Conservation (phyloP, 2,888 invertebrate genomes). For the Galeopsomyia nigrocyanea region DNA sequence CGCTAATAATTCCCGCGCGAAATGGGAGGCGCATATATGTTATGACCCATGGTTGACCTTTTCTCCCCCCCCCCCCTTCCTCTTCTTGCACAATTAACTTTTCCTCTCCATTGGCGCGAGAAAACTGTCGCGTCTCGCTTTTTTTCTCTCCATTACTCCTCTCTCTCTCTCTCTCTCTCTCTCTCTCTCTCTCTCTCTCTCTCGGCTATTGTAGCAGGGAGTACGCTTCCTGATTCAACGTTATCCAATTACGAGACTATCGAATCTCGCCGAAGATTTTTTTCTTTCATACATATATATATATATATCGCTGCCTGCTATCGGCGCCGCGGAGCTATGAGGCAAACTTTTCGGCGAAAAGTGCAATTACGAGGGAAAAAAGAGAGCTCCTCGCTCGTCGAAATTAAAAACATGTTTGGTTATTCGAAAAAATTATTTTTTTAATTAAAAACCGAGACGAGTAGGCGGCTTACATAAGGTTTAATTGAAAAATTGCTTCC, state of each 20-base stretch:
- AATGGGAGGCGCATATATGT: no score
- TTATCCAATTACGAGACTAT: slow-evolving; percentile 12
- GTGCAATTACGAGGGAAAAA: no score
- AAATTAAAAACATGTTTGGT: no score
- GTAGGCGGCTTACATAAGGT: no score
- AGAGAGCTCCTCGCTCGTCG: no score
- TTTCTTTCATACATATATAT: not conserved
- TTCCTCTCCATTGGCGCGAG: not conserved
- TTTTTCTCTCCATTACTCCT: not conserved
- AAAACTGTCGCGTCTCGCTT: not conserved
- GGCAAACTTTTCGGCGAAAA: no score
- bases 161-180: not conserved
- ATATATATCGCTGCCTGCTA: no score
- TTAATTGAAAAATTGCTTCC: no score
- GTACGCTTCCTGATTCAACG: slow-evolving; percentile 7
- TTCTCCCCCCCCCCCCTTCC: not conserved
- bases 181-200: not conserved
- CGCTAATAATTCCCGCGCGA: slow-evolving; percentile 2
- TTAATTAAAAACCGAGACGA: no score
- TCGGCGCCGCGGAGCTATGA: no score
- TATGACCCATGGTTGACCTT: slow-evolving; percentile 1
- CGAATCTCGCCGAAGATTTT: slow-evolving; percentile 1
- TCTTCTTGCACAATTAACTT: slow-evolving; percentile 10
- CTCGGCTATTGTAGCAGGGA: not conserved
- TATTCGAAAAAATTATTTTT: no score